Evolutionary conservation across 2,797 vertebrate genomes (phyloP).

Genomic region (Gambelia wislizenii): DNA sequence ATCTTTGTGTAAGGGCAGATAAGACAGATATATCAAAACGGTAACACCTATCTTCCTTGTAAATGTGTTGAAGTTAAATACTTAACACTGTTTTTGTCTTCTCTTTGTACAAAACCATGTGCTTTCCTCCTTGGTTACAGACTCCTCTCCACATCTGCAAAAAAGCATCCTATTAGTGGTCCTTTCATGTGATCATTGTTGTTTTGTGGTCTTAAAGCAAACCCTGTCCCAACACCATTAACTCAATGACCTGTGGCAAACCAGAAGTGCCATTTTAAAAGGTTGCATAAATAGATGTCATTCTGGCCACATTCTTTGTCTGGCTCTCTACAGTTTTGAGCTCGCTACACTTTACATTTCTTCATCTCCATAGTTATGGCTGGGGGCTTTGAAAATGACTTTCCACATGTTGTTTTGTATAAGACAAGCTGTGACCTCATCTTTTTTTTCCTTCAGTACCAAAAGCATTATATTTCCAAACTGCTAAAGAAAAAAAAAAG

Average conservation of each 20-base stretch:
- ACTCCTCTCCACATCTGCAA: background rate
- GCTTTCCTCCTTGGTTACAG: background rate
- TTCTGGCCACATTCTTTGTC: slow-evolving; percentile 35
- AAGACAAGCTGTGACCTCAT: slow-evolving; percentile 53
- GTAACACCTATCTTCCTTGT: too few species aligned
- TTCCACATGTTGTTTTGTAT: slow-evolving; percentile 54
- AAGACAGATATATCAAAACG: background rate
- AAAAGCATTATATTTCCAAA: too few species aligned
- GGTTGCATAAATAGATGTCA: background rate
- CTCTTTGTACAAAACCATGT: too few species aligned
- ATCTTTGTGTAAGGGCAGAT: background rate
- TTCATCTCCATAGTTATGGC: slow-evolving; percentile 53
- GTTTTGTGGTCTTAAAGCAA: background rate
- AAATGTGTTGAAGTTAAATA: too few species aligned
- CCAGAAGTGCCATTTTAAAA: slow-evolving; percentile 23
- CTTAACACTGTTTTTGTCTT: too few species aligned
- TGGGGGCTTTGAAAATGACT: slow-evolving; percentile 55
- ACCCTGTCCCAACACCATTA: background rate
- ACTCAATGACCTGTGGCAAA: slow-evolving; percentile 19
- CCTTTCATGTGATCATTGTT: background rate
- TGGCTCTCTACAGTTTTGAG: slow-evolving; percentile 28
- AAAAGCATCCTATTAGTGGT: background rate
- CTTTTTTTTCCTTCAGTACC: too few species aligned
- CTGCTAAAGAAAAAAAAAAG: too few species aligned
- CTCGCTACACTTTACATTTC: slow-evolving; percentile 34